Conservation (phyloP, 1,140 invertebrate genomes). For the Bactericera cockerelli region DNA sequence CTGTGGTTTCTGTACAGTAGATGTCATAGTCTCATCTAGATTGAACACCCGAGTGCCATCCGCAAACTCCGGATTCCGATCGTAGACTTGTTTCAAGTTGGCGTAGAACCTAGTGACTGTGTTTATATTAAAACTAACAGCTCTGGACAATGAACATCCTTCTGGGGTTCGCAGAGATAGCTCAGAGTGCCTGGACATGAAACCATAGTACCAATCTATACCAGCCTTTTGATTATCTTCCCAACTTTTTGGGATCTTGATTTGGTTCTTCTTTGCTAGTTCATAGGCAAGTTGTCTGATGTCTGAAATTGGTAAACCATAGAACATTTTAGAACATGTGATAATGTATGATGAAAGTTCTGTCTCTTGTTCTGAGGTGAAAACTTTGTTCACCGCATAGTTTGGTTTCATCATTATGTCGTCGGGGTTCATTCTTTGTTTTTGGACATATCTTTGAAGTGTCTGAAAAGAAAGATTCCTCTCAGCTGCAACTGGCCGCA, state of each 20-base stretch:
- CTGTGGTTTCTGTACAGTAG: conserved; percentile 20
- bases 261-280: conserved; percentile 21
- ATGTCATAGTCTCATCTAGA: conserved; percentile 22
- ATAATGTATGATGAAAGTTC: no score
- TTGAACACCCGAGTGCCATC: not conserved
- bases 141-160: not conserved
- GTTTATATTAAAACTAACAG: not conserved
- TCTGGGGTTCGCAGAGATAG: not conserved
- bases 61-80: not conserved
- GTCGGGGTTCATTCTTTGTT: no score
- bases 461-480: no score
- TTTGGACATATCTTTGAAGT: no score
- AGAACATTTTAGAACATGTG: conserved; percentile 23
- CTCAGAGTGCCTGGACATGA: not conserved
- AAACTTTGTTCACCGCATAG: no score
- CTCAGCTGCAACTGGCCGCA: no score
- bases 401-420: no score
- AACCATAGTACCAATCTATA: conserved; percentile 24
- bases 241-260: not conserved
- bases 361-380: no score
- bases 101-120: not conserved
- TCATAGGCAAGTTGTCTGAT: conserved; percentile 28
- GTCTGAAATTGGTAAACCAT: conserved; percentile 24
- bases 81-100: not conserved
- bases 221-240: conserved; percentile 7